These are phyloP conservation scores for Podabrus alpinus DNA, from an alignment of 2,888 invertebrate species.

Conservation along the genomic window DNA sequence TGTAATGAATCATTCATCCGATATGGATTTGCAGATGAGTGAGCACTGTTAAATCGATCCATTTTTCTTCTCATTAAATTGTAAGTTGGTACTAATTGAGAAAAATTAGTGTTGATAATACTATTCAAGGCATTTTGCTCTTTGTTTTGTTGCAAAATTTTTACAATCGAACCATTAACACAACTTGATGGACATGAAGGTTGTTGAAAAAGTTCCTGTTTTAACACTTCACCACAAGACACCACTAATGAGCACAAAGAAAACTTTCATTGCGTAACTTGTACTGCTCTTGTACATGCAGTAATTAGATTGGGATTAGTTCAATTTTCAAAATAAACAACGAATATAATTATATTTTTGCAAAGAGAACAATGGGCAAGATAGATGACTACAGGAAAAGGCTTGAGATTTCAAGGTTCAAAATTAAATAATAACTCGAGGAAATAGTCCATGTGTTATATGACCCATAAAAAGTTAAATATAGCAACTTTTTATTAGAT, in stretches of 20 bases:
- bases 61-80: not conserved
- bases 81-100: not conserved
- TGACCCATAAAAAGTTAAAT: constrained; percentile 43
- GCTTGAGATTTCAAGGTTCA: constrained; percentile 42
- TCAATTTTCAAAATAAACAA: not conserved
- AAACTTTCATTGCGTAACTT: not conserved
- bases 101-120: not conserved
- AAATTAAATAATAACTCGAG: constrained; percentile 41
- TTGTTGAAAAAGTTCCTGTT: constrained; percentile 14
- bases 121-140: not conserved
- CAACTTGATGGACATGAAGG: constrained; percentile 9
- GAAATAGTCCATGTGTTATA: constrained; percentile 47
- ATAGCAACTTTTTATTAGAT: constrained; percentile 26
- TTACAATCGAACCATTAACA: not conserved
- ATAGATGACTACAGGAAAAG: constrained; percentile 43
- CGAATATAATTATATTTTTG: not conserved
- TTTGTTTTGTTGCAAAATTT: not conserved
- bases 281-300: too few relatives aligned
- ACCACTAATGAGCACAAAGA: constrained; percentile 8
- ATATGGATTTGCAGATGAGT: not conserved
- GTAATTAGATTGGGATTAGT: not conserved
- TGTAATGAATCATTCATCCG: not conserved
- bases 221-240: constrained; percentile 15
- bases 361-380: constrained; percentile 39
- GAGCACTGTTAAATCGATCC: not conserved